Conservation (phyloP, 1,140 invertebrate genomes). For the Portunus trituberculatus region DNA sequence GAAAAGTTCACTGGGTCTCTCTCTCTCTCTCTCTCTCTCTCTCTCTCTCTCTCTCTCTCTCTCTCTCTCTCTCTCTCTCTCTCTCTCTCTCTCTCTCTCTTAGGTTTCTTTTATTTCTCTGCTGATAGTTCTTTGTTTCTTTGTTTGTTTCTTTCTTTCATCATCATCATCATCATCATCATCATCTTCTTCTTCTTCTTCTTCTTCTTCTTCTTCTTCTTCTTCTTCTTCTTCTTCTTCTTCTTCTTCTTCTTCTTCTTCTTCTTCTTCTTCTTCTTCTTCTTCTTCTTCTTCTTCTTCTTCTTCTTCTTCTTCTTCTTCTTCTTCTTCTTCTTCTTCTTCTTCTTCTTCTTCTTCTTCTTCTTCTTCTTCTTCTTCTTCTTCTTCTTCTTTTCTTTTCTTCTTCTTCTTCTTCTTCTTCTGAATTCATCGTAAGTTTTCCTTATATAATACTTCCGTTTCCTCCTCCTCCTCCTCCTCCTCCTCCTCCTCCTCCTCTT, state of each 20-base stretch:
- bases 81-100: conserved; percentile 40
- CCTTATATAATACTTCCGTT: neutral
- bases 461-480: conserved; percentile 40
- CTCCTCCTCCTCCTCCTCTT: conserved; percentile 37
- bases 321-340: too few species aligned
- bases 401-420: too few species aligned
- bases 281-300: too few species aligned
- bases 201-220: conserved; percentile 6
- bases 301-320: too few species aligned
- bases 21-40: neutral
- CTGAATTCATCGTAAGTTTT: too few species aligned
- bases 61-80: neutral
- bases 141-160: neutral
- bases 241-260: neutral
- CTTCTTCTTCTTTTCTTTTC: too few species aligned
- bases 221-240: neutral
- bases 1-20: neutral
- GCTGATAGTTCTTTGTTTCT: too few species aligned
- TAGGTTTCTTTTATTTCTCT: neutral
- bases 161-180: neutral
- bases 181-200: neutral
- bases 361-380: too few species aligned
- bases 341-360: too few species aligned
- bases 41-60: conserved; percentile 18
- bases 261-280: too few species aligned